Evolutionary conservation across 2,797 vertebrate species (phyloP).

Genomic region (Novumbra hubbsi): DNA sequence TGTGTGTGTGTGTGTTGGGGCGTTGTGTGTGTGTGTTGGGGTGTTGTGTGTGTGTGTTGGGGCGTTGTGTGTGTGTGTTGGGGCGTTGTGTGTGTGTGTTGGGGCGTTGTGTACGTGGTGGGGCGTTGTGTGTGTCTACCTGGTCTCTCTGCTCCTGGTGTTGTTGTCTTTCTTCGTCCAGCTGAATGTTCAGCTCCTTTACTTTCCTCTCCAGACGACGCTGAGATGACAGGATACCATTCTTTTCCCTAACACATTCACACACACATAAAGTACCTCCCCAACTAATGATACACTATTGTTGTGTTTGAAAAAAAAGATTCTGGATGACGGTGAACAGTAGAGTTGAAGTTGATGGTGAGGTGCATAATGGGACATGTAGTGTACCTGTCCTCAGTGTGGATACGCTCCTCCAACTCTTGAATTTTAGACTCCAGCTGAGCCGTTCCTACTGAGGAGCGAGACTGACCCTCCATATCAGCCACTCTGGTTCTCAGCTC

Average conservation of each 20-base stretch:
- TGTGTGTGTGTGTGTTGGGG: constrained; percentile 56
- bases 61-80: constrained; percentile 63
- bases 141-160: constrained; percentile 90
- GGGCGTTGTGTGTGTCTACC: constrained; percentile 60
- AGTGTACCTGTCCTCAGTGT: constrained; percentile 81
- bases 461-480: constrained; percentile 85
- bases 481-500: constrained; percentile 86
- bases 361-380: not conserved
- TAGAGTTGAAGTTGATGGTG: not conserved
- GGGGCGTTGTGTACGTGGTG: not conserved
- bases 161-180: constrained; percentile 89
- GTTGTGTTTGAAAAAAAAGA: not conserved
- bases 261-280: not conserved
- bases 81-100: not conserved
- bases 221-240: constrained; percentile 76
- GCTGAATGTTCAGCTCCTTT: constrained; percentile 88
- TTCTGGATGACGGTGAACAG: not conserved
- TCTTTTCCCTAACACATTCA: constrained; percentile 79
- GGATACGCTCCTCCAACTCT: constrained; percentile 85
- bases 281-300: not conserved
- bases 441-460: constrained; percentile 76
- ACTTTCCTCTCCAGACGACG: constrained; percentile 90
- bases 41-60: constrained; percentile 80
- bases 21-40: not conserved
- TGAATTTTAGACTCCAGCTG: constrained; percentile 86